These are phyloP conservation scores for Cerastis rubricosa DNA, from an alignment of 2,888 invertebrate species.

Conservation along the genomic window DNA sequence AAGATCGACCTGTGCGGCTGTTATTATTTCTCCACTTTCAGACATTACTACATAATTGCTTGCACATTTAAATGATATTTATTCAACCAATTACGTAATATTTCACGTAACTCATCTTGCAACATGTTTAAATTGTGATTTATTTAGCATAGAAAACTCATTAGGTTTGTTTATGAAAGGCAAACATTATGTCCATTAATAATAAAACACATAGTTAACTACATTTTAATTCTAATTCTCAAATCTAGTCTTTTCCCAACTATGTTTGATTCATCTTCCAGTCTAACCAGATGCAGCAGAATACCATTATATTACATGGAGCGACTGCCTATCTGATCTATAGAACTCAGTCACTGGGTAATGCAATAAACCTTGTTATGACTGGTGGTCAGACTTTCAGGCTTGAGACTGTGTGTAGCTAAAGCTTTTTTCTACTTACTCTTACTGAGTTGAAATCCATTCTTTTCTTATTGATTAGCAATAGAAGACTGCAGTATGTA, in stretches of 20 bases:
- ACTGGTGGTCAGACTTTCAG: not conserved
- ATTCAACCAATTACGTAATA: not conserved
- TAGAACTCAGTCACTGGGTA: not conserved
- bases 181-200: not conserved
- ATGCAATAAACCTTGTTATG: not conserved
- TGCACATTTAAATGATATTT: not conserved
- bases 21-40: too few relatives aligned
- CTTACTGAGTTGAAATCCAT: not conserved
- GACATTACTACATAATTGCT: not conserved
- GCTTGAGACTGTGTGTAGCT: not conserved
- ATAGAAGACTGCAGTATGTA: not conserved
- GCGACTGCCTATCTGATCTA: not conserved
- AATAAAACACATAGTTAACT: not conserved
- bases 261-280: not conserved
- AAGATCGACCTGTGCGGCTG: too few relatives aligned
- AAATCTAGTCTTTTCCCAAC: not conserved
- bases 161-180: not conserved
- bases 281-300: not conserved
- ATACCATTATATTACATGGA: not conserved
- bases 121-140: not conserved
- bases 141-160: not conserved
- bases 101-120: not conserved
- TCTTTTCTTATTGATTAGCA: not conserved
- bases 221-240: not conserved
- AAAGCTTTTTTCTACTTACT: not conserved